Evolutionary conservation across 30 jellyfish, hydroid and myxozoan species (phyloP), one percentile per base, ranked within the genome.

Genomic region (Pseudorhiza aurosa): DNA sequence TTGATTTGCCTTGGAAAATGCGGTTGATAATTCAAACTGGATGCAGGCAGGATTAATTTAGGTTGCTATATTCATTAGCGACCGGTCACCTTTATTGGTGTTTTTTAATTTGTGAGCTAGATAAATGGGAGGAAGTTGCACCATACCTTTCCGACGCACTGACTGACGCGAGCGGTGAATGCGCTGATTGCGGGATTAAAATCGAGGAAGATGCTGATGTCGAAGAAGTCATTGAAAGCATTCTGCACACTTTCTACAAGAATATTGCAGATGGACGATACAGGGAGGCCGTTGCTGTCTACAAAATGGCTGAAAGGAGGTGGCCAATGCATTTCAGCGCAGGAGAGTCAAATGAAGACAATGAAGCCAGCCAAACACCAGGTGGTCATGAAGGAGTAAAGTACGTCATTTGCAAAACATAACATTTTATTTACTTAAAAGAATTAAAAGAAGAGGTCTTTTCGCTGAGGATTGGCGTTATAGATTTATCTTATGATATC

Each of bases 71-170:
- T 43, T 17, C 56, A 17, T 43, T 43, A 43, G 27, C 5, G 21
- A 18, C 67, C n/a, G 5, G 21, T 15, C 27, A 5, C 50, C 7
- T 39, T 39, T 7, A 39, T 12, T 5, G 12, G 10, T 12, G 12
- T 39, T 39, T 12, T 39, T 39, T 12, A 39, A 39, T 39, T 39
- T 39, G 50, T 12, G 7, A 39, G n/a, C 22, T 42, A 44, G 86
- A 80, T 31, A 81, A 77, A 21, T 88, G 97, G 97, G 55, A 43
- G 31, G 28, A 36, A 30, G 40, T 88, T 2, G 88, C 77, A 36
- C 81, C 82, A 17, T 35, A 42, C 21, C 45, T 88, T 5, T 29
- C 32, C 27, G 58, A 70, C 35, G 93, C 81, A 17, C 70, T 88
- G 46, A 50, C 8, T 7, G 85, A 88, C 18, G 51, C 14, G 24